Base-by-base conservation (phyloP, 2,888 invertebrate species). In the Digitonthophagus gazella region DNA sequence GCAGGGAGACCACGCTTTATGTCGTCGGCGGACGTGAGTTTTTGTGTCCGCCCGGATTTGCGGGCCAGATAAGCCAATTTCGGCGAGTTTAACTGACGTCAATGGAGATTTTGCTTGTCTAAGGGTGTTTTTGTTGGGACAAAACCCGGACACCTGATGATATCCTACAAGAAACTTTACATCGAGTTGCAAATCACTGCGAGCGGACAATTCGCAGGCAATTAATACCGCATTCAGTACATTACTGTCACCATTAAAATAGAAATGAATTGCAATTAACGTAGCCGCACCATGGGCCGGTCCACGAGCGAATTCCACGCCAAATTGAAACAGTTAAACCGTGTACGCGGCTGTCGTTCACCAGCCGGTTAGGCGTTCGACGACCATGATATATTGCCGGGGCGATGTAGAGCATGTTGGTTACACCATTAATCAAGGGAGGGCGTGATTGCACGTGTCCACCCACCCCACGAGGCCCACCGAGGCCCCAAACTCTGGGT, bases 331-430 rank as follows among this genome's bases (percentile, higher is more conserved):
- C 74, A 73, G 74, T 74, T 74, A 72, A 74, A 74, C 73, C 72
- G 71, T 72, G 69, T 73, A 73, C 72, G 28, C 72, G 74, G 72
- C 72, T 74, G 58, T 65, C 65, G 61, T 58, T 67, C 58, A 28
- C 57, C 67, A 19, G 64, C 57, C 57, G 68, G 70, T 68, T 58
- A 19, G 64, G 44, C 57, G 68, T 67, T 68, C 70, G 67, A 70
- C 56, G 66, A 72, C 71, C 74, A 74, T 80, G 80, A 81, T 81
- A 78, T 80, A 81, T 80, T 78, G 76, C 76, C 78, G 78, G 80
- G 79, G 78, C 80, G 80, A 80, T 80, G 80, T 79, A 76, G 76
- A 80, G 78, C 80, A 80, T 78, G 79, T 79, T 79, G 79, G 76
- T 74, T 74, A 75, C 72, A 75, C 78, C 79, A 81, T 81, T 81